Evolutionary conservation across 2,113 vertebrate genomes (phyloP).

Genomic region (Laticauda laticaudata): DNA sequence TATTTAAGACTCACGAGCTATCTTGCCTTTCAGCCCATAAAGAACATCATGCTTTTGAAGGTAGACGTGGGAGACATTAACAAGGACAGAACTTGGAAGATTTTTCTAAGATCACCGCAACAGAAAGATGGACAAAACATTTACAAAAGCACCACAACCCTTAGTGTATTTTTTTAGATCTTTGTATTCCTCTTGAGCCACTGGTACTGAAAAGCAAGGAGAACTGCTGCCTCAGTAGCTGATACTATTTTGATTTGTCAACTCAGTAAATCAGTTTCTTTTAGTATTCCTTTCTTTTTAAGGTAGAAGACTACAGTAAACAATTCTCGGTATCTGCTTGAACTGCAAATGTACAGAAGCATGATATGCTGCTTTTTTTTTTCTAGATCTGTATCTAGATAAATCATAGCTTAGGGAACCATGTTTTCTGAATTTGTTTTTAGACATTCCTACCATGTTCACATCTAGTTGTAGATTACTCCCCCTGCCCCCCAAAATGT

Average conservation of each 20-base stretch:
- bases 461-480: slow-evolving; percentile 52
- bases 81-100: slow-evolving; percentile 61
- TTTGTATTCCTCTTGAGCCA: slow-evolving; percentile 55
- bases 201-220: slow-evolving; percentile 51
- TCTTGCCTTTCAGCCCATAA: slow-evolving; percentile 83
- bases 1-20: not conserved
- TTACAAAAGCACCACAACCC: slow-evolving; percentile 39
- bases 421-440: slow-evolving; percentile 53
- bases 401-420: slow-evolving; percentile 44
- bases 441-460: slow-evolving; percentile 61
- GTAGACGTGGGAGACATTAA: slow-evolving; percentile 83
- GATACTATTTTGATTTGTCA: slow-evolving; percentile 41
- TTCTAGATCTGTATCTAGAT: slow-evolving; percentile 25
- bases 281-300: slow-evolving; percentile 48
- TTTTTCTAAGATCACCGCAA: slow-evolving; percentile 58
- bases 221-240: slow-evolving; percentile 30
- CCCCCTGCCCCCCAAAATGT: slow-evolving; percentile 39
- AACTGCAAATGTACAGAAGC: slow-evolving; percentile 49
- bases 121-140: slow-evolving; percentile 59
- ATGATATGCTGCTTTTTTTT: slow-evolving; percentile 51
- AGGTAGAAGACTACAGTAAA: slow-evolving; percentile 40
- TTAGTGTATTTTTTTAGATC: slow-evolving; percentile 50
- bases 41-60: slow-evolving; percentile 96
- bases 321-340: slow-evolving; percentile 44
- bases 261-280: slow-evolving; percentile 20